Evolutionary conservation across 2,113 vertebrate genomes (phyloP).

Genomic region (Passerina amoena): DNA sequence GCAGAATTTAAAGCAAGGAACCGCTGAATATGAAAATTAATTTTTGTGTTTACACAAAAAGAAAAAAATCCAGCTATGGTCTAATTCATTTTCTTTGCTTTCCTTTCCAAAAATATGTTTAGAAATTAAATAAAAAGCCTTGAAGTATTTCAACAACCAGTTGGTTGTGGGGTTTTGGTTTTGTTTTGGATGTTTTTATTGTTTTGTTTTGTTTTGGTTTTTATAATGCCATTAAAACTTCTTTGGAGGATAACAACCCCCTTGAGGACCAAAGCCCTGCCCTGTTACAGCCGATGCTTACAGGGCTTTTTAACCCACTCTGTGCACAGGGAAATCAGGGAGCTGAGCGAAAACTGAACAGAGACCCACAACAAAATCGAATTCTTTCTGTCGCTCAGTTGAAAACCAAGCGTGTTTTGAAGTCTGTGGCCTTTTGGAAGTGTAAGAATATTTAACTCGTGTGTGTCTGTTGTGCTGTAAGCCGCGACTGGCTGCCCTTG

Average conservation of each 20-base stretch:
- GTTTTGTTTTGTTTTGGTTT: not conserved
- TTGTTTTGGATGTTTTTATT: not conserved
- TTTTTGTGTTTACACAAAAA: constrained; percentile 24
- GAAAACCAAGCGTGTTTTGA: not conserved
- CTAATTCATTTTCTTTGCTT: constrained; percentile 31
- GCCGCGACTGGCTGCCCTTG: rapidly evolving
- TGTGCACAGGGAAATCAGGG: not conserved
- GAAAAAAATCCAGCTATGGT: not conserved
- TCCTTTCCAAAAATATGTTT: constrained; percentile 46
- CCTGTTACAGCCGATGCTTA: not conserved
- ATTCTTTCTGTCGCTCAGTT: not conserved
- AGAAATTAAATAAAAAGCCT: constrained; percentile 30
- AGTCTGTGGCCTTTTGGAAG: not conserved
- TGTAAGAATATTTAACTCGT: not conserved
- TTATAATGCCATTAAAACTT: constrained; percentile 22
- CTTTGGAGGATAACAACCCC: not conserved
- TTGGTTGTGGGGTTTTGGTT: not conserved
- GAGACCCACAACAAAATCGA: not conserved
- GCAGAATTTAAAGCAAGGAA: constrained; percentile 23
- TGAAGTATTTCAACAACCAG: constrained; percentile 7
- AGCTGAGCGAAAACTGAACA: not conserved
- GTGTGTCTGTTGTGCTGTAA: not conserved
- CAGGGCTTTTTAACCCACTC: not conserved
- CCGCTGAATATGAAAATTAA: constrained; percentile 22
- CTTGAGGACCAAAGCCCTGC: not conserved